phyloP scores from a whole-genome alignment of 2,888 invertebrate species.

The Phortica magna region DNA sequence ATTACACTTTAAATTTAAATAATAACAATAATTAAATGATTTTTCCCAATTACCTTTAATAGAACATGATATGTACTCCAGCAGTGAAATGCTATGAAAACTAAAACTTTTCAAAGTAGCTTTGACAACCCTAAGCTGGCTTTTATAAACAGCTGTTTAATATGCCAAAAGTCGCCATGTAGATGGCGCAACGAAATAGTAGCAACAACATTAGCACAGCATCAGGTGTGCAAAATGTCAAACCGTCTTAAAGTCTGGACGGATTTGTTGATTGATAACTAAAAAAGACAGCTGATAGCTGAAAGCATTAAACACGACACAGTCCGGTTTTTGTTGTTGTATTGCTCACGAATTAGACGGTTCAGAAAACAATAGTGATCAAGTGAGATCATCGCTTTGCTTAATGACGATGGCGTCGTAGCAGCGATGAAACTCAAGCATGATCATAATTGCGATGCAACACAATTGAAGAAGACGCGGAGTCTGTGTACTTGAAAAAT shows the following conservation, averaged over 20 bases:
- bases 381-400: slow-evolving; percentile 63
- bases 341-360: neutral
- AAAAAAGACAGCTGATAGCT: neutral
- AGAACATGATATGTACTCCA: too few relatives aligned
- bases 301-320: slow-evolving; percentile 26
- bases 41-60: too few relatives aligned
- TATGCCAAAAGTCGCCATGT: too few relatives aligned
- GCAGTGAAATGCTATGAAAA: too few relatives aligned
- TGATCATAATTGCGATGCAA: slow-evolving; percentile 53
- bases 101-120: too few relatives aligned
- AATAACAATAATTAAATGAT: too few relatives aligned
- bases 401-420: slow-evolving; percentile 40
- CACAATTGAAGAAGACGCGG: slow-evolving; percentile 49
- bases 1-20: too few relatives aligned
- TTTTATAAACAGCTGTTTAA: too few relatives aligned
- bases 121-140: too few relatives aligned
- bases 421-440: slow-evolving; percentile 7
- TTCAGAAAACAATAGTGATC: slow-evolving; percentile 33
- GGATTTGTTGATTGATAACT: neutral
- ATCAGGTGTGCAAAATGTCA: slow-evolving; percentile 46
- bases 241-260: neutral
- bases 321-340: neutral
- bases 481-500: slow-evolving; percentile 19
- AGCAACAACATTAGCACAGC: slow-evolving; percentile 30
- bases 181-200: neutral